phyloP scores from a whole-genome alignment of 2,113 vertebrate genomes.

The Zosterops pallidus region DNA sequence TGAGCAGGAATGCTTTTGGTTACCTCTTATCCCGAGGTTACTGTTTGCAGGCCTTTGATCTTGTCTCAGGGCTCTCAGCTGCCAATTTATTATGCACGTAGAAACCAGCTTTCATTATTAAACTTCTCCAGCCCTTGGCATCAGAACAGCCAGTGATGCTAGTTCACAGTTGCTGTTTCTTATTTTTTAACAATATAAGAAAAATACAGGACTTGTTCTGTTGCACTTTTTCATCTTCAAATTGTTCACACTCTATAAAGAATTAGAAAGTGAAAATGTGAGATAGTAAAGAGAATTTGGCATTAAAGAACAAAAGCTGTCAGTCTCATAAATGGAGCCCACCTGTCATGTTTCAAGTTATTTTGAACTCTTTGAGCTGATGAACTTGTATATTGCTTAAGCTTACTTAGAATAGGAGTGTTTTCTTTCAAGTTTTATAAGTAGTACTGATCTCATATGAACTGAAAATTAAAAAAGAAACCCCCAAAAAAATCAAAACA shows the following conservation, averaged over 20 bases:
- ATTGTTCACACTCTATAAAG: accelerated
- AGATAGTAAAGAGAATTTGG: background rate
- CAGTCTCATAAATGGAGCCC: background rate
- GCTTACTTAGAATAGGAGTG: background rate
- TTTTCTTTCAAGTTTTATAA: background rate
- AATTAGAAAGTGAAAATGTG: background rate
- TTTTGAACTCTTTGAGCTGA: background rate
- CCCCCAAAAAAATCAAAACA: background rate
- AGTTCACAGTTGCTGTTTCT: background rate
- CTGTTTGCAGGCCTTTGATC: background rate
- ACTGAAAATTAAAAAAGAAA: background rate
- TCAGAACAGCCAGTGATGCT: background rate
- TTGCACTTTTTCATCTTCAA: background rate
- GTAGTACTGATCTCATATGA: background rate
- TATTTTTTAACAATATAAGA: background rate
- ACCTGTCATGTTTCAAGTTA: background rate
- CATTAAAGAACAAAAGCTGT: background rate
- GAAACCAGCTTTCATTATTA: background rate
- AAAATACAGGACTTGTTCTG: background rate
- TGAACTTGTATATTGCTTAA: background rate
- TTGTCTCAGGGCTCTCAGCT: background rate
- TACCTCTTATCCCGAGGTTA: background rate
- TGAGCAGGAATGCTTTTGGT: background rate
- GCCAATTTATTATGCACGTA: background rate
- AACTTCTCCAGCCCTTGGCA: background rate